phyloP scores from a whole-genome alignment of 2,797 vertebrate species.

The Threskiornis aethiopicus region DNA sequence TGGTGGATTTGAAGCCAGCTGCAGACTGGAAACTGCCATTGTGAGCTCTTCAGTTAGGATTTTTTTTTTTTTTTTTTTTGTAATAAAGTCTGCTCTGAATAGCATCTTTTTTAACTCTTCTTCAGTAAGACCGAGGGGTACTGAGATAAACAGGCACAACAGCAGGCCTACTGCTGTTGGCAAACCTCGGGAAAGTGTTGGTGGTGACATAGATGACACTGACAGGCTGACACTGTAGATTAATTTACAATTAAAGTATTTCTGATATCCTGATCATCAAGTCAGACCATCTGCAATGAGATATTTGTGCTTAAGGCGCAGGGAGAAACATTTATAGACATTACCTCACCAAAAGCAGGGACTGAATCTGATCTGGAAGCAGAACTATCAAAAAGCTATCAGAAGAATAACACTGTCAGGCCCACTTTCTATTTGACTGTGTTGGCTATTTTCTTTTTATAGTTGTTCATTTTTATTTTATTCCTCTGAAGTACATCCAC shows the following conservation, averaged over 20 bases:
- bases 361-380: background rate
- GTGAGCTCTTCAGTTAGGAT: background rate
- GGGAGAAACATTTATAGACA: background rate
- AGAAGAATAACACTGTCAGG: background rate
- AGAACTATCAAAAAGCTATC: background rate
- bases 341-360: background rate
- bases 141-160: background rate
- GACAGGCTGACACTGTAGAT: conserved; percentile 53
- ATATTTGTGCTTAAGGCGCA: background rate
- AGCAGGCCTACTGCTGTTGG: background rate
- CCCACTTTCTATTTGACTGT: background rate
- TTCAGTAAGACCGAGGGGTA: background rate
- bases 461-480: background rate
- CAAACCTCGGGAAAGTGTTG: background rate
- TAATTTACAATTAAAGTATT: conserved; percentile 10
- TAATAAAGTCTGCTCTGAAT: background rate
- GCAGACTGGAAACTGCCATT: background rate
- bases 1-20: background rate
- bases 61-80: background rate
- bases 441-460: background rate
- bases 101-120: background rate
- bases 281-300: background rate
- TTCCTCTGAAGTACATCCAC: background rate
- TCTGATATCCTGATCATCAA: background rate
- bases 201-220: conserved; percentile 5